These are phyloP conservation scores for Merodon equestris DNA, from an alignment of 2,888 invertebrate species.

Conservation along the genomic window DNA sequence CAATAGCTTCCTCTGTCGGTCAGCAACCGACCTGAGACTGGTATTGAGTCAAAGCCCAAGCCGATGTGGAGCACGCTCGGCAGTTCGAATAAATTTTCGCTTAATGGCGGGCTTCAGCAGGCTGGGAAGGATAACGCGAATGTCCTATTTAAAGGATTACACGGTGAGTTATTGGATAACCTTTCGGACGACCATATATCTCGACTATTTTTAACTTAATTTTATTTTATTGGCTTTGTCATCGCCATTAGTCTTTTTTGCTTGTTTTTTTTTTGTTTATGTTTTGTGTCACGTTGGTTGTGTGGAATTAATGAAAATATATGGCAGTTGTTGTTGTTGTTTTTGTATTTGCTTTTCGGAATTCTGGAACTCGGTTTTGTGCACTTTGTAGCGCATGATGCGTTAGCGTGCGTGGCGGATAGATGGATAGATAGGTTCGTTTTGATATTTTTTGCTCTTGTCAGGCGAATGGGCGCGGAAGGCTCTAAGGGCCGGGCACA, in stretches of 20 bases:
- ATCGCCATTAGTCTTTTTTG: conserved; percentile 54
- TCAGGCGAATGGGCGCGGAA: neutral
- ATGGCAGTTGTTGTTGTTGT: conserved; percentile 57
- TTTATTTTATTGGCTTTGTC: conserved; percentile 77
- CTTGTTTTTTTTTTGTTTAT: conserved; percentile 51
- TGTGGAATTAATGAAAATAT: conserved; percentile 64
- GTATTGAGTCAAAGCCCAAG: neutral
- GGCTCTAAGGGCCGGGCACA: conserved; percentile 17
- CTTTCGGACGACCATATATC: conserved; percentile 73
- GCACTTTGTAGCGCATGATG: conserved; percentile 61
- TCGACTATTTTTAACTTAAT: conserved; percentile 78
- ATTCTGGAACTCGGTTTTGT: conserved; percentile 24
- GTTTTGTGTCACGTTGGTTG: conserved; percentile 13
- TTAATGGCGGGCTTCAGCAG: conserved; percentile 46
- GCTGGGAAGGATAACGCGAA: conserved; percentile 74
- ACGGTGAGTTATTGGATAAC: conserved; percentile 74
- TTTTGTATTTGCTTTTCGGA: neutral
- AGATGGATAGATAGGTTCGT: conserved; percentile 42
- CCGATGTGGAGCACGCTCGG: conserved; percentile 41
- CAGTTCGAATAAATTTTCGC: conserved; percentile 66
- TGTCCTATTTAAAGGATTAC: conserved; percentile 79
- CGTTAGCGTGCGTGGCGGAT: conserved; percentile 57
- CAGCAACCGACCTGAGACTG: conserved; percentile 38
- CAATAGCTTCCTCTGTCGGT: conserved; percentile 59
- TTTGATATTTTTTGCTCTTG: conserved; percentile 10